phyloP scores from a whole-genome alignment of 2,113 vertebrate genomes.

The Centropus unirufus region DNA sequence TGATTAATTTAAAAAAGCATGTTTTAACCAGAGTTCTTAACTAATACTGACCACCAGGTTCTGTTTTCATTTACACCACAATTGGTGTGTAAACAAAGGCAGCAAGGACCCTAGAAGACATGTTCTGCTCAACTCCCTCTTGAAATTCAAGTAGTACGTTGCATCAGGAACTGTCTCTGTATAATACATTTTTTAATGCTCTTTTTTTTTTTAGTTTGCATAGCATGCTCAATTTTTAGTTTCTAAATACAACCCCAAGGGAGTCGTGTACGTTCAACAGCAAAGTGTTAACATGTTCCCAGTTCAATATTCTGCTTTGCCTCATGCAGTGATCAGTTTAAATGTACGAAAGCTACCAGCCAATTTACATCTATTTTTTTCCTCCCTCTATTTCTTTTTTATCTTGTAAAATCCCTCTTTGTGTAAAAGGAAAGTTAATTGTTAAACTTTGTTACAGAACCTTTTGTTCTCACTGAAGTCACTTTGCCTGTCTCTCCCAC shows the following conservation, averaged over 20 bases:
- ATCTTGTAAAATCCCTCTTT: slow-evolving; percentile 32
- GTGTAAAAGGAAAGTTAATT: slow-evolving; percentile 73
- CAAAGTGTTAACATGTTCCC: slow-evolving; percentile 1
- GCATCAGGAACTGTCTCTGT: not conserved
- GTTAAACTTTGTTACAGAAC: slow-evolving; percentile 76
- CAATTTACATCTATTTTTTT: not conserved
- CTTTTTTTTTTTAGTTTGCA: not conserved
- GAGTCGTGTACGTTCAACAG: not conserved
- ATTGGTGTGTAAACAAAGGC: not conserved
- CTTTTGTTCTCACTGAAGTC: slow-evolving; percentile 83
- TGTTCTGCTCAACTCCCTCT: not conserved
- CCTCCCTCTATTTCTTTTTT: not conserved
- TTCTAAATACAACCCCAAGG: not conserved
- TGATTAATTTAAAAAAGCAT: not conserved
- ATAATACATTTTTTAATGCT: not conserved
- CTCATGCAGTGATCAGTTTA: slow-evolving; percentile 5
- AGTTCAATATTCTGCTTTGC: slow-evolving; percentile 11
- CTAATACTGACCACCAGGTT: not conserved
- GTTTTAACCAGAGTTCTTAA: not conserved
- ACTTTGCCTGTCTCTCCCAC: slow-evolving; percentile 81
- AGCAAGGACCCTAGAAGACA: not conserved
- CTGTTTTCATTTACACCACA: slow-evolving; percentile 42
- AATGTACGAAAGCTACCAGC: not conserved
- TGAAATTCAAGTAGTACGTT: not conserved
- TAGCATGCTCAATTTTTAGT: not conserved